A percentile compares a stretch with the other conserved stretches of the same genome.
These are phyloP conservation scores for Zosterops japonicus DNA, from an alignment of 2,113 vertebrate species.

Conservation along the genomic window DNA sequence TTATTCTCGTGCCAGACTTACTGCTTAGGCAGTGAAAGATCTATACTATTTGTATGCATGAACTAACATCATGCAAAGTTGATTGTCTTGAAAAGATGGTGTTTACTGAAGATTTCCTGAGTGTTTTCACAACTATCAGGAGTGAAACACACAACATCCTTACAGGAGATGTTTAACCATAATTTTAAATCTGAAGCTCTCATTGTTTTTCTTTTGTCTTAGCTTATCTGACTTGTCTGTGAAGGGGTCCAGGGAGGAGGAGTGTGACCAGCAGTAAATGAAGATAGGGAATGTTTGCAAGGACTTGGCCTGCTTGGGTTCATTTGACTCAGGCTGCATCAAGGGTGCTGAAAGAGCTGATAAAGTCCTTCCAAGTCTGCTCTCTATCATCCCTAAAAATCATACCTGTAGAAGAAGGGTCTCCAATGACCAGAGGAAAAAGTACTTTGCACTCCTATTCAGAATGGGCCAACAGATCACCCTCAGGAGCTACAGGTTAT, in stretches of 20 bases:
- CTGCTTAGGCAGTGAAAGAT: background rate
- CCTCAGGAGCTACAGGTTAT: background rate
- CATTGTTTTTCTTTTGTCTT: background rate
- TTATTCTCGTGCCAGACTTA: background rate
- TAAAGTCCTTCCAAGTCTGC: background rate
- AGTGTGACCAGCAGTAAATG: background rate
- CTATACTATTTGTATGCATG: background rate
- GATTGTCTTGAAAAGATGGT: background rate
- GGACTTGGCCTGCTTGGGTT: rapidly evolving
- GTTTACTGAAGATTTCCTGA: background rate
- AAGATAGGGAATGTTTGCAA: background rate
- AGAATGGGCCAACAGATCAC: background rate
- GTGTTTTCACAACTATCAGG: background rate
- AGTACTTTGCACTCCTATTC: background rate
- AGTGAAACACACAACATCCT: background rate
- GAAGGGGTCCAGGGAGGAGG: background rate
- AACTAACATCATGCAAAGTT: background rate
- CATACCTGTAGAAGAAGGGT: background rate
- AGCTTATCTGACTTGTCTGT: background rate
- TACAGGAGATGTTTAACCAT: background rate
- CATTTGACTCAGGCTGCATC: background rate
- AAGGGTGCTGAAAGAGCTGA: background rate
- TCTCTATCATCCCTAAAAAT: background rate
- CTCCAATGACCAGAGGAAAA: background rate
- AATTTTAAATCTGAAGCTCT: background rate